A percentile compares a stretch with the other conserved stretches of the same genome.
Conservation (phyloP, 2,888 invertebrate genomes). For the Drosophila meridionalis region DNA sequence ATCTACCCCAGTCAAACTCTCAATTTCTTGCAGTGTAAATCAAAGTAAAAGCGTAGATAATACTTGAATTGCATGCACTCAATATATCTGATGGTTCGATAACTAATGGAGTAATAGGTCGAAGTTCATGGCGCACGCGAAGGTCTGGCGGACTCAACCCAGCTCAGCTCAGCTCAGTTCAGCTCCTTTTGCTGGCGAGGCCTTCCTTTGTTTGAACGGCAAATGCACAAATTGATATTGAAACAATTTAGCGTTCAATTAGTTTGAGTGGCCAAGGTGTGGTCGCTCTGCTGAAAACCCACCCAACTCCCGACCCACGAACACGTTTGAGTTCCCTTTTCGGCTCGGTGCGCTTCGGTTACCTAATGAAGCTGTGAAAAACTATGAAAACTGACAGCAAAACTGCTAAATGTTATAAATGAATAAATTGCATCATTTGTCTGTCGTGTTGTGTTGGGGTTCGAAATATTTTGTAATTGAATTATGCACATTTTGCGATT, state of each 20-base stretch:
- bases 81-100: slow-evolving; percentile 1
- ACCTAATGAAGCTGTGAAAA: slow-evolving; percentile 28
- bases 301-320: slow-evolving; percentile 2
- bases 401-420: slow-evolving; percentile 41
- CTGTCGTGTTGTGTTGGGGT: not conserved
- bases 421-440: slow-evolving; percentile 51
- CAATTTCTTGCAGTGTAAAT: slow-evolving; percentile 42
- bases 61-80: slow-evolving; percentile 39
- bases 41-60: slow-evolving; percentile 55
- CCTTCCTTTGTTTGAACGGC: slow-evolving; percentile 56
- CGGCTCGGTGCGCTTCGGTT: not conserved
- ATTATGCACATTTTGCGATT: slow-evolving; percentile 49
- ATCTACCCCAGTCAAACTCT: too few species aligned
- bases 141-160: not conserved
- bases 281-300: slow-evolving; percentile 23
- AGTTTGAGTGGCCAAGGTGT: slow-evolving; percentile 71
- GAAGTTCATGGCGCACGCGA: slow-evolving; percentile 56
- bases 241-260: slow-evolving; percentile 74
- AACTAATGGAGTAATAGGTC: slow-evolving; percentile 51
- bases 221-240: slow-evolving; percentile 69
- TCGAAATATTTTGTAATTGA: slow-evolving; percentile 72
- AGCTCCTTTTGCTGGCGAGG: slow-evolving; percentile 7
- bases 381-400: slow-evolving; percentile 28
- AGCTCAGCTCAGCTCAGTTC: not conserved
- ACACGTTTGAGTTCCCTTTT: slow-evolving; percentile 31